These are phyloP conservation scores for Mionectes macconnelli DNA, from an alignment of 2,113 vertebrate genomes.

Conservation along the genomic window DNA sequence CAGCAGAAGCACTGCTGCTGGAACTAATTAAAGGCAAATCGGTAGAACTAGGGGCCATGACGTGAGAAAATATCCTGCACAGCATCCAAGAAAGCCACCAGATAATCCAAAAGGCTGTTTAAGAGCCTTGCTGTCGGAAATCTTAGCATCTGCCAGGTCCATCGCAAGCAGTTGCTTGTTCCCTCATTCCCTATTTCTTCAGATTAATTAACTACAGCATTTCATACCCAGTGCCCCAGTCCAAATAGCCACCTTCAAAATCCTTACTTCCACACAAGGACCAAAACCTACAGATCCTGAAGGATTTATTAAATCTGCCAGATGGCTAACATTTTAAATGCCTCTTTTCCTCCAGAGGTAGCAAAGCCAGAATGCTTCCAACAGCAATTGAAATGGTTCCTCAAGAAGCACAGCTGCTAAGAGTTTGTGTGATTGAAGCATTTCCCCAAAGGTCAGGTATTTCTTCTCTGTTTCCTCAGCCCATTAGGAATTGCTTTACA, in stretches of 20 bases:
- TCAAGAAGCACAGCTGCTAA: neutral
- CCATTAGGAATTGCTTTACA: neutral
- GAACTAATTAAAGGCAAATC: slow-evolving; percentile 41
- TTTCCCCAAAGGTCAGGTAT: neutral
- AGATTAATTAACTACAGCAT: neutral
- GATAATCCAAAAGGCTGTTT: slow-evolving; percentile 20
- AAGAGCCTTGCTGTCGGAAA: neutral
- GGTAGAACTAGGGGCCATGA: neutral
- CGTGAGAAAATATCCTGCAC: neutral
- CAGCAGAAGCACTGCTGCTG: neutral
- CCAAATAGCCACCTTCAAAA: neutral
- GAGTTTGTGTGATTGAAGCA: neutral
- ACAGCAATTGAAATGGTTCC: neutral
- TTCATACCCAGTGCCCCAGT: neutral
- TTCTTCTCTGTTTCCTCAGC: neutral
- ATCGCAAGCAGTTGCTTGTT: neutral
- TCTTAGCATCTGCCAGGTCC: neutral
- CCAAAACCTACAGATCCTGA: neutral
- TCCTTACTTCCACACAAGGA: neutral
- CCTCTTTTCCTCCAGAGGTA: neutral
- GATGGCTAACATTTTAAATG: neutral
- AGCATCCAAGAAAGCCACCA: neutral
- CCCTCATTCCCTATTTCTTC: neutral
- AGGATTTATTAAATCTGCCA: neutral
- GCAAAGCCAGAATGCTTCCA: neutral